Percentiles rank a stretch among this genome's conserved stretches.
phyloP scores from a whole-genome alignment of 2,113 vertebrate genomes.

The Antennarius striatus region DNA sequence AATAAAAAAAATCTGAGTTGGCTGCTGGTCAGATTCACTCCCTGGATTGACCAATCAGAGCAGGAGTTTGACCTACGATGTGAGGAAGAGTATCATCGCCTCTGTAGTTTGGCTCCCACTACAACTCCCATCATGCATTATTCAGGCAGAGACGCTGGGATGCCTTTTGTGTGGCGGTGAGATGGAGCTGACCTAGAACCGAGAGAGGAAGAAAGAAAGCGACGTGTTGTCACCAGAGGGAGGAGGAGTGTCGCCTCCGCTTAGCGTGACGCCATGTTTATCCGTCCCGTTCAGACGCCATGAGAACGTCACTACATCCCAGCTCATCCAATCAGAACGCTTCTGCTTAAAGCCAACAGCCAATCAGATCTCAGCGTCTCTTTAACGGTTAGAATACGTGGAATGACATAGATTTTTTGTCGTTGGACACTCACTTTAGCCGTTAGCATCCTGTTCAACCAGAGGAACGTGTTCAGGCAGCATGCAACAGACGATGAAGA shows the following conservation, averaged over 20 bases:
- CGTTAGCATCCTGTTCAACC: conserved; percentile 11
- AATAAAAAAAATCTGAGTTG: too few species aligned
- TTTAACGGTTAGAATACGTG: too few species aligned
- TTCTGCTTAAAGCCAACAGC: too few species aligned
- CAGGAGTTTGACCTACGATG: too few species aligned
- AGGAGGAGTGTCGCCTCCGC: conserved; percentile 8
- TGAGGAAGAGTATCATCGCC: not conserved
- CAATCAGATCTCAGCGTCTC: too few species aligned
- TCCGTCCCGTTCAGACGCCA: too few species aligned
- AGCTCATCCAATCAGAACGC: too few species aligned
- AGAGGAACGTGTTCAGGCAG: not conserved
- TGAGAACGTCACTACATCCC: too few species aligned
- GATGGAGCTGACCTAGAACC: conserved; percentile 29
- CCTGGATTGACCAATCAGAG: too few species aligned
- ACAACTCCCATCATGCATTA: conserved; percentile 67
- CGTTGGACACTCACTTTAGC: conserved; percentile 11
- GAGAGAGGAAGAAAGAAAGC: conserved; percentile 32
- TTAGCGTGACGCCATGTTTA: conserved; percentile 4
- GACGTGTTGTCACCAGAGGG: conserved; percentile 35
- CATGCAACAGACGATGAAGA: conserved; percentile 18
- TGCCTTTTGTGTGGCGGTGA: conserved; percentile 17
- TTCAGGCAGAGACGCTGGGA: conserved; percentile 35
- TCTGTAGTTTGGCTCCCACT: conserved; percentile 32
- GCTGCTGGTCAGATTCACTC: too few species aligned
- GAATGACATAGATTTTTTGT: not conserved